phyloP scores from a whole-genome alignment of 92 coral and sea anemone genomes.

The Epizoanthus illoricatus region DNA sequence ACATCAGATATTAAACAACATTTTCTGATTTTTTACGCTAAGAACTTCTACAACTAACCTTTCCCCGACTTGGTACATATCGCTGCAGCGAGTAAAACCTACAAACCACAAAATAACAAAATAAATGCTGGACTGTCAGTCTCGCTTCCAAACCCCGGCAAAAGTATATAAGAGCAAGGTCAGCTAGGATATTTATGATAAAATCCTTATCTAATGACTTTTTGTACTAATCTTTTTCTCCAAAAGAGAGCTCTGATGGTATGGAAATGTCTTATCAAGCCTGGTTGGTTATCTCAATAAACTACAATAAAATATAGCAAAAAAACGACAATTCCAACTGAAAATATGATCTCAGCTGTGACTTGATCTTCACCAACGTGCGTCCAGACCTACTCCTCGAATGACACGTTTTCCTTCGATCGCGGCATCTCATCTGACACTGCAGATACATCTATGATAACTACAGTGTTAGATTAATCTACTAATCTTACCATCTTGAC shows the following conservation, averaged over 20 bases:
- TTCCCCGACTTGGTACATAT: slow-evolving; percentile 99
- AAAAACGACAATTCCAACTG: neutral
- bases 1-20: too few relatives aligned
- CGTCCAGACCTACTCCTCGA: slow-evolving; percentile 4
- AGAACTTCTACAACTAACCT: slow-evolving; percentile 57
- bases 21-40: neutral
- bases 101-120: neutral
- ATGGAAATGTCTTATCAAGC: neutral
- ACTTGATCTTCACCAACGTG: slow-evolving; percentile 27
- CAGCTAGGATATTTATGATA: neutral
- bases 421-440: neutral
- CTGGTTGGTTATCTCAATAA: neutral
- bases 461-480: slow-evolving; percentile 14
- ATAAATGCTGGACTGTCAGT: neutral
- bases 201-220: neutral
- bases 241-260: neutral
- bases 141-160: neutral
- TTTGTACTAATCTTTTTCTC: neutral
- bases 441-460: neutral
- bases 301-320: neutral
- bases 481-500: slow-evolving; percentile 77
- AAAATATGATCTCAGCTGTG: slow-evolving; percentile 35
- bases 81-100: slow-evolving; percentile 99
- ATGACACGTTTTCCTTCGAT: slow-evolving; percentile 24
- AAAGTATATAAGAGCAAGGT: neutral